A percentile compares a stretch with the other conserved stretches of the same genome.
These are phyloP conservation scores for Coelopa pilipes DNA, from an alignment of 2,888 invertebrate genomes.

Conservation along the genomic window DNA sequence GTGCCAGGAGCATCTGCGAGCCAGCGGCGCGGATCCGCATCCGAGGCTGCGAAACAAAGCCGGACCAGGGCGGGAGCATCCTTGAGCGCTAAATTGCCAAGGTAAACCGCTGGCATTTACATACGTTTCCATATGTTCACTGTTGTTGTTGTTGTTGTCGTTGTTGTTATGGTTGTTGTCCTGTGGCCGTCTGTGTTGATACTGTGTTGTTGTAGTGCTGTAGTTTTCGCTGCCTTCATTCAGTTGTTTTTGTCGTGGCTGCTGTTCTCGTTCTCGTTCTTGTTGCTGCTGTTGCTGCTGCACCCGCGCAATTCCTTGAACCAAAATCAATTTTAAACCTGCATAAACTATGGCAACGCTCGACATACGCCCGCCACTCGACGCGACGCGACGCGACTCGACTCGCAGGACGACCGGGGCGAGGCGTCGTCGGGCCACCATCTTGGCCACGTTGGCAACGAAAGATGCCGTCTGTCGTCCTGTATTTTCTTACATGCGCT, in stretches of 20 bases:
- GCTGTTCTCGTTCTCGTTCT: neutral
- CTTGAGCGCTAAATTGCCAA: slow-evolving; percentile 27
- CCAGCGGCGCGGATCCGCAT: too few species aligned
- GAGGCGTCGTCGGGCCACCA: neutral
- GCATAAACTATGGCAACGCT: slow-evolving; percentile 29
- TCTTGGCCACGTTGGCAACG: slow-evolving; percentile 11
- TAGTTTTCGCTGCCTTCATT: too few species aligned
- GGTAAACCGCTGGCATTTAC: slow-evolving; percentile 29
- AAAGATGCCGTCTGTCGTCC: slow-evolving; percentile 21
- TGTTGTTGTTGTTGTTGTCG: neutral
- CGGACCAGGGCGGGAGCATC: too few species aligned
- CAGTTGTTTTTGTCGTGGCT: too few species aligned
- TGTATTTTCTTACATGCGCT: slow-evolving; percentile 31
- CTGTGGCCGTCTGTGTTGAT: too few species aligned
- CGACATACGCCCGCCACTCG: slow-evolving; percentile 1
- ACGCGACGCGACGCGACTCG: neutral
- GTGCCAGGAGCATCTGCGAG: too few species aligned
- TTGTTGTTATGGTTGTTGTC: slow-evolving; percentile 1
- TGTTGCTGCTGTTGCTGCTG: neutral
- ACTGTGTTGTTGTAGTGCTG: neutral
- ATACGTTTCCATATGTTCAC: neutral
- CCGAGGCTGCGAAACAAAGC: too few species aligned
- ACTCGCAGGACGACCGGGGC: neutral
- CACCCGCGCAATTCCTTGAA: slow-evolving; percentile 23
- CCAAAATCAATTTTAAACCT: slow-evolving; percentile 34